A percentile compares a stretch with the other conserved stretches of the same genome.
phyloP scores from a whole-genome alignment of 2,113 vertebrate species.

The Odontesthes bonariensis region DNA sequence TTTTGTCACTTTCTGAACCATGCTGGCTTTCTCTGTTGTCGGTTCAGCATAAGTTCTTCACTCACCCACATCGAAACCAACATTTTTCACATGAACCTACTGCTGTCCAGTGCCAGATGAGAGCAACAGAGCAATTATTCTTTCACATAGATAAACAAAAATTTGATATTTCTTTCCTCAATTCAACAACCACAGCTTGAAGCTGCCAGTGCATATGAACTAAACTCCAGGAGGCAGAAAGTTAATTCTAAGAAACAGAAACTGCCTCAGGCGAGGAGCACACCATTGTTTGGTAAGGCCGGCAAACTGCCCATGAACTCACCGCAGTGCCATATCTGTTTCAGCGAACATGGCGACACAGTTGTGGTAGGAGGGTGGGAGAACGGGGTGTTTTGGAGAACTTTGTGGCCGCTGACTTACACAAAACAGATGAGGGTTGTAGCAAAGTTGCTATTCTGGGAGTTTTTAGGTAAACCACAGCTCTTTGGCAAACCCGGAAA shows the following conservation, averaged over 20 bases:
- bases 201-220: conserved; percentile 52
- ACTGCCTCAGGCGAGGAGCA: conserved; percentile 48
- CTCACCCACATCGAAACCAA: conserved; percentile 45
- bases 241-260: conserved; percentile 62
- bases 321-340: conserved; percentile 74
- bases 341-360: conserved; percentile 55
- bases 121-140: conserved; percentile 53
- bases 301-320: conserved; percentile 67
- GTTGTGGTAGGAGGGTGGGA: conserved; percentile 55
- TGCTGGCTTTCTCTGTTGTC: conserved; percentile 33
- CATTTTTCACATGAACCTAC: conserved; percentile 48
- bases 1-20: conserved; percentile 38
- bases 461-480: conserved; percentile 69
- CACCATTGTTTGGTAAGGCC: conserved; percentile 69
- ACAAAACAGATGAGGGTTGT: conserved; percentile 78
- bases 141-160: conserved; percentile 55
- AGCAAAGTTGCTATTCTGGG: conserved; percentile 70
- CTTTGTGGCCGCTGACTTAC: conserved; percentile 74
- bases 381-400: conserved; percentile 46
- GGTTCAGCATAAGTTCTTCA: conserved; percentile 37
- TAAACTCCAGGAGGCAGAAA: conserved; percentile 60
- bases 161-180: conserved; percentile 25
- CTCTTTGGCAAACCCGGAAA: conserved; percentile 53
- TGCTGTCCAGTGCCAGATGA: conserved; percentile 43
- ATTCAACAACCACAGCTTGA: conserved; percentile 55